Conservation (phyloP, 2,113 vertebrate species). For the Gyps fulvus region DNA sequence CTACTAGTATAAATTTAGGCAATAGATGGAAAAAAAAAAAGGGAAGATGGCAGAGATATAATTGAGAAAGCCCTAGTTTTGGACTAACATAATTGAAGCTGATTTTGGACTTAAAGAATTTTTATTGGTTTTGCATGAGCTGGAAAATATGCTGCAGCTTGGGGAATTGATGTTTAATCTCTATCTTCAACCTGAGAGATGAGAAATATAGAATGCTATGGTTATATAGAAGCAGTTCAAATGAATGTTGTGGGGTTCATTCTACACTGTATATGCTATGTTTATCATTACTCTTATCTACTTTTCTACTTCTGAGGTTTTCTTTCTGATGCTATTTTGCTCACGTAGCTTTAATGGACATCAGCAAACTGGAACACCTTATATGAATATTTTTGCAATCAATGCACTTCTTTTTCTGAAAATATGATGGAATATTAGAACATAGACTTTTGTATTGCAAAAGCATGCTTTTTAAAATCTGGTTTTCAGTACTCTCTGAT, state of each 20-base stretch:
- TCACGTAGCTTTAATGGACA: background rate
- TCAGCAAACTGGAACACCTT: background rate
- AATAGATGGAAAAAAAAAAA: background rate
- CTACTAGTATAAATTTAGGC: background rate
- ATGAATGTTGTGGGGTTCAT: background rate
- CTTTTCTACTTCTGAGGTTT: background rate
- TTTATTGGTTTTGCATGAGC: background rate
- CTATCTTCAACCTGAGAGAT: background rate
- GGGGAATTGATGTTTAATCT: background rate
- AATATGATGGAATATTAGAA: background rate
- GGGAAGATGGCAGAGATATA: background rate
- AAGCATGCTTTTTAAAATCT: background rate
- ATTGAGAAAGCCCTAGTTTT: background rate
- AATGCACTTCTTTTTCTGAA: background rate
- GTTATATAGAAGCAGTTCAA: background rate
- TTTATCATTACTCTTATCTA: background rate
- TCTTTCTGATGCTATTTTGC: background rate
- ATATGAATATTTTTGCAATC: background rate
- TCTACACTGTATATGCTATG: background rate
- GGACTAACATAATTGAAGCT: background rate
- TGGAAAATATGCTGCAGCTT: background rate
- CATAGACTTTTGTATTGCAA: background rate
- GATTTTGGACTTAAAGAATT: background rate
- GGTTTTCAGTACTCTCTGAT: background rate
- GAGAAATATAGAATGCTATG: background rate